Conservation (phyloP, 1,140 invertebrate species). For the Sminthurides bifidus region DNA sequence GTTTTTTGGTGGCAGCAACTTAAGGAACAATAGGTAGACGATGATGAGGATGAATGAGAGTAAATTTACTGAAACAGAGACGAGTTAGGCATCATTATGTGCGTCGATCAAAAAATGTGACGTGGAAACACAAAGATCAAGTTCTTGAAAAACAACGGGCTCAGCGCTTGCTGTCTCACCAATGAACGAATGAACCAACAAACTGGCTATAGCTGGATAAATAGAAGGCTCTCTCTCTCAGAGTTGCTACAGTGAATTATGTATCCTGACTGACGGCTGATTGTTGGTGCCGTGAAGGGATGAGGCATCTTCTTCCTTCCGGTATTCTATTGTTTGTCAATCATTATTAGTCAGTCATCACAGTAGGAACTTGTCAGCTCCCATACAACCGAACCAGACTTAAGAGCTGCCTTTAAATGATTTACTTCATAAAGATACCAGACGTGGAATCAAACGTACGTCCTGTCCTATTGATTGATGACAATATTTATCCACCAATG, state of each 20-base stretch:
- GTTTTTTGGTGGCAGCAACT: no score
- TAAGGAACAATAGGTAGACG: no score
- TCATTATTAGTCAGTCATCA: neutral
- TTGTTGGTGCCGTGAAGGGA: constrained; percentile 19
- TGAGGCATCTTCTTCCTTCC: constrained; percentile 3
- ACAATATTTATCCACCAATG: no score
- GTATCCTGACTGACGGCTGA: constrained; percentile 3
- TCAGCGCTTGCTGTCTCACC: neutral
- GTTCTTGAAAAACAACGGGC: no score
- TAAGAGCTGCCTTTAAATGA: neutral
- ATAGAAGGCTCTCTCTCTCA: no score
- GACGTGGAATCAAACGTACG: neutral
- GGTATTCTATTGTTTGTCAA: neutral
- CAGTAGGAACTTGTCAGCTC: neutral
- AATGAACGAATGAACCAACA: no score
- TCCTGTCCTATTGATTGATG: neutral
- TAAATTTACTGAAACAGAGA: no score
- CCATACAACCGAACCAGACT: neutral
- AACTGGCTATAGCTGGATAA: no score
- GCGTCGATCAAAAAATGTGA: no score
- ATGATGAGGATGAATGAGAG: no score
- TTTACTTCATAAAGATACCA: neutral
- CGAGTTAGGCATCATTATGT: no score
- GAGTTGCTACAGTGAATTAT: neutral
- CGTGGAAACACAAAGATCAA: no score